Evolutionary conservation across 2,113 vertebrate species (phyloP).

Genomic region (Microtus oregoni): DNA sequence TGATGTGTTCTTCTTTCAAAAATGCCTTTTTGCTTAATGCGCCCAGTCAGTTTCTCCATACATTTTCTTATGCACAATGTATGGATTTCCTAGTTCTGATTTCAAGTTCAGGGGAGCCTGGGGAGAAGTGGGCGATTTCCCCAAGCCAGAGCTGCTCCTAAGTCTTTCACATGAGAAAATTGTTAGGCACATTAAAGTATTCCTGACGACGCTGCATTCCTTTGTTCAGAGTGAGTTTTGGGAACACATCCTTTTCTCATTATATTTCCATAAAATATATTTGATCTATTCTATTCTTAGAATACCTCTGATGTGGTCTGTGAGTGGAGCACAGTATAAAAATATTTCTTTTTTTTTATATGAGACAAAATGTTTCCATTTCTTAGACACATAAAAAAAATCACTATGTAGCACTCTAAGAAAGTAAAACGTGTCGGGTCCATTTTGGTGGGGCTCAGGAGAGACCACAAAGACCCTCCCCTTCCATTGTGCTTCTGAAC

Average conservation of each 20-base stretch:
- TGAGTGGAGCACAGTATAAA: slow-evolving; percentile 93
- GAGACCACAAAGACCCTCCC: slow-evolving; percentile 76
- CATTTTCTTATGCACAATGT: slow-evolving; percentile 86
- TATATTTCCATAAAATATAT: slow-evolving; percentile 97
- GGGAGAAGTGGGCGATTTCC: slow-evolving; percentile 89
- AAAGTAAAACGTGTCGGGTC: slow-evolving; percentile 87
- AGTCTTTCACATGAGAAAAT: slow-evolving; percentile 97
- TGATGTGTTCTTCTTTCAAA: slow-evolving; percentile 87
- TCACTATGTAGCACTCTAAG: slow-evolving; percentile 85
- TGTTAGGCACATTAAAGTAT: slow-evolving; percentile 91
- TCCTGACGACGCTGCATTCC: slow-evolving; percentile 92
- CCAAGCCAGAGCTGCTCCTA: slow-evolving; percentile 88
- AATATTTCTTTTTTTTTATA: slow-evolving; percentile 89
- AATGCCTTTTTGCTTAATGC: slow-evolving; percentile 86
- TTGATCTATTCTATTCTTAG: slow-evolving; percentile 98
- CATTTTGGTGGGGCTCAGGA: slow-evolving; percentile 75
- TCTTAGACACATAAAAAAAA: slow-evolving; percentile 89
- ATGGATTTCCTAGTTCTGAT: slow-evolving; percentile 89
- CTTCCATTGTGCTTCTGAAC: slow-evolving; percentile 69
- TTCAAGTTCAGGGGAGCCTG: slow-evolving; percentile 88
- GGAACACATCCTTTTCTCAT: slow-evolving; percentile 99
- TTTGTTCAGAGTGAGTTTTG: slow-evolving; percentile 94
- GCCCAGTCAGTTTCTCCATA: slow-evolving; percentile 87
- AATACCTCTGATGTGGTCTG: slow-evolving; percentile 94
- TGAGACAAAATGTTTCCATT: slow-evolving; percentile 92